phyloP scores from a whole-genome alignment of 1,140 invertebrate species.

The Bombus vancouverensis region DNA sequence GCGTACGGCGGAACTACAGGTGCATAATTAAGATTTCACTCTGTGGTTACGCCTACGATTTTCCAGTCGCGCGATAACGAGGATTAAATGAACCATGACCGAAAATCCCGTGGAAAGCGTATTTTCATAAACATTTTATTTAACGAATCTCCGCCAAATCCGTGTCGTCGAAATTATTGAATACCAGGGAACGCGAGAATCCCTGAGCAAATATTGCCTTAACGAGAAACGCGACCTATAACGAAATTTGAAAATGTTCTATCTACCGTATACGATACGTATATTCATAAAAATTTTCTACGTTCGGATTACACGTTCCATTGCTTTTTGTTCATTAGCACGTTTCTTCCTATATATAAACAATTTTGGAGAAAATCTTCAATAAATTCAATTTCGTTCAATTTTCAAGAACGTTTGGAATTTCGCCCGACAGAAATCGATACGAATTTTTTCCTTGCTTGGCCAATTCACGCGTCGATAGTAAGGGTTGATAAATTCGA shows the following conservation, averaged over 20 bases:
- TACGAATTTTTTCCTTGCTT: background rate
- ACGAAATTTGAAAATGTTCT: too few species aligned
- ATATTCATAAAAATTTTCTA: too few species aligned
- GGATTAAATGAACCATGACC: slow-evolving; percentile 20
- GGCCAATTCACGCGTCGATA: background rate
- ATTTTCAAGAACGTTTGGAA: background rate
- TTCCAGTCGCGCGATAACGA: slow-evolving; percentile 36
- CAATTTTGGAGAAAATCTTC: background rate
- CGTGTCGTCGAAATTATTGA: background rate
- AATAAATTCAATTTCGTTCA: background rate
- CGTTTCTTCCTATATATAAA: background rate
- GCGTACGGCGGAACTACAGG: slow-evolving; percentile 10
- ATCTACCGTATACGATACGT: too few species aligned
- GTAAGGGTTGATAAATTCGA: slow-evolving; percentile 35
- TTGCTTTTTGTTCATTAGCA: too few species aligned
- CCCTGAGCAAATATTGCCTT: background rate
- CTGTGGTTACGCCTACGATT: slow-evolving; percentile 20
- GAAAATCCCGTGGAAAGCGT: background rate
- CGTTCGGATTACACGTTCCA: too few species aligned
- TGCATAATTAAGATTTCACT: slow-evolving; percentile 50
- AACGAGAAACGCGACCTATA: background rate
- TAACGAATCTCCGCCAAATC: background rate
- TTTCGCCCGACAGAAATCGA: slow-evolving; percentile 22
- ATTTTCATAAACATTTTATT: slow-evolving; percentile 1
- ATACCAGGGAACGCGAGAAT: background rate